phyloP scores from a whole-genome alignment of 2,113 vertebrate species.

The Ceuthmochares aereus region DNA sequence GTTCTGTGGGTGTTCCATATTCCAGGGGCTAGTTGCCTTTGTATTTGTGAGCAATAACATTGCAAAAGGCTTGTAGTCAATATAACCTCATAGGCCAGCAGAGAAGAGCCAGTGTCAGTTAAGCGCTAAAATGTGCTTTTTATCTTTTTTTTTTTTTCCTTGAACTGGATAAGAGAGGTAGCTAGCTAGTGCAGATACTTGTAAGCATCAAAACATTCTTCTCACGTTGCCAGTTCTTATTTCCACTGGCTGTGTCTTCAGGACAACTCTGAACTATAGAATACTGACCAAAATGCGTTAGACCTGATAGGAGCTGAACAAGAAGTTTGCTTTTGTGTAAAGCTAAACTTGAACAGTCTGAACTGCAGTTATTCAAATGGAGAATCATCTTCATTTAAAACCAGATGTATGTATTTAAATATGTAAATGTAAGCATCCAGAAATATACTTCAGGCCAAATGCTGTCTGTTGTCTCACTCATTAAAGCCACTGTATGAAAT shows the following conservation, averaged over 20 bases:
- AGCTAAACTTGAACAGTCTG: background rate
- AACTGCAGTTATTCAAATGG: background rate
- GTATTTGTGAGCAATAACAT: background rate
- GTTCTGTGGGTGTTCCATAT: background rate
- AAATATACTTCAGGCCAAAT: background rate
- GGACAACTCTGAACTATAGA: background rate
- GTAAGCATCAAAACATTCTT: background rate
- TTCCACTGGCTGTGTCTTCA: background rate
- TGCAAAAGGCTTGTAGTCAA: background rate
- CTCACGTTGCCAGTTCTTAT: background rate
- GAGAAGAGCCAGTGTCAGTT: background rate
- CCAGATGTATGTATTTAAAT: background rate
- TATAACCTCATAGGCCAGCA: background rate
- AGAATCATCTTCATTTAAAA: background rate
- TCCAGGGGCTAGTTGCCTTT: constrained; percentile 31
- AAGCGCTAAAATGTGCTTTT: background rate
- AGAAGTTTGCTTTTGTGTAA: background rate
- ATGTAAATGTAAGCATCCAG: background rate
- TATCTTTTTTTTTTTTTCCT: background rate
- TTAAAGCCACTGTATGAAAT: background rate
- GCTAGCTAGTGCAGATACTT: background rate
- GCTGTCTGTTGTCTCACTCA: background rate
- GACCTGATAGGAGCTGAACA: background rate
- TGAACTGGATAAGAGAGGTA: background rate
- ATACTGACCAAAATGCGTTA: background rate